Base-by-base conservation (phyloP, 2,797 vertebrate species). In the Aphelocoma californica region DNA sequence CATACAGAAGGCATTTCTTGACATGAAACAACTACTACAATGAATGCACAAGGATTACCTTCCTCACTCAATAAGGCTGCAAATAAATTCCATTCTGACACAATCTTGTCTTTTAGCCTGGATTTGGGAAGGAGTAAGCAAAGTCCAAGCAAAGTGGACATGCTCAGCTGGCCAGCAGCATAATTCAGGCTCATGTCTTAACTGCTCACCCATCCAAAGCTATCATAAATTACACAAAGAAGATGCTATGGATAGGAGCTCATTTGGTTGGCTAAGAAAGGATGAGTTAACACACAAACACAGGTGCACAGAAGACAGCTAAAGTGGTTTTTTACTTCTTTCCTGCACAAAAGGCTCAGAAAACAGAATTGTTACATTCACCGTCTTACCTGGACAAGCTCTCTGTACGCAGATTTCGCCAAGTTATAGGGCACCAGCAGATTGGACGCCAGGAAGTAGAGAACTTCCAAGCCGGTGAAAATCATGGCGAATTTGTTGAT, bases 401-500 rank as follows among this genome's bases (percentile, higher is more conserved):
- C 99, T 87, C 98, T 98, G 97, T 99, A 99, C 2, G 99, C 99
- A 20, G 99, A 99, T 94, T 99, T 99, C 1, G 99, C 99, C 96
- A 99, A 97, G 95, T 99, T 99, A 96, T 99, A 99, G 21, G 99
- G 99, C 92, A 99, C 99, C 95, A 99, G 98, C 84, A 99, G 98
- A 96, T 99, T 99, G 10, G 99, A 99, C 2, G 99, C 99, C 96
- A 99, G 97, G 96, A 99, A 99, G 98, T 99, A 99, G 75, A 99
- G 98, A 94, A 99, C 99, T 97, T 99, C 99, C 88, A 99, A 97
- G 73, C 99, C 99, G 9, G 99, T 99, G 98, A 99, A 99, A 97
- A 99, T 99, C 99, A 99, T 99, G 91, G 99, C 99, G 93, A 99
- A 99, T 96, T 98, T 99, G 98, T 99, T 99, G 98, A 99, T 99